phyloP scores from a whole-genome alignment of 2,797 vertebrate species.

The Onychomys arenicola region DNA sequence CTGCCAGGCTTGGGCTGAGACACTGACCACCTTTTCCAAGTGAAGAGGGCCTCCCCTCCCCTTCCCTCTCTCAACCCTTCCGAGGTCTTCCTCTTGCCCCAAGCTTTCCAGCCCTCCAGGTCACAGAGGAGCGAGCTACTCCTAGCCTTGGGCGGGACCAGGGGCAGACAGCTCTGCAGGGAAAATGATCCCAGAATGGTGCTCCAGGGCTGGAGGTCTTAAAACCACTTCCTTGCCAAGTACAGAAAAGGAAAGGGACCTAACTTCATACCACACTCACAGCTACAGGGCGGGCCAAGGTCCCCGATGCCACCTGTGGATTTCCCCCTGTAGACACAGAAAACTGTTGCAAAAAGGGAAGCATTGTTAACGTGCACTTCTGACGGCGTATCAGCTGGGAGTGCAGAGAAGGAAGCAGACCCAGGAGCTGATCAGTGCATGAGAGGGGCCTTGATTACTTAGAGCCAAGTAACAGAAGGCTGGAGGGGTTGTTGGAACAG shows the following conservation, averaged over 20 bases:
- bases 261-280: not conserved
- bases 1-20: not conserved
- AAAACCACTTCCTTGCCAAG: not conserved
- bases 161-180: not conserved
- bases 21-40: not conserved
- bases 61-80: not conserved
- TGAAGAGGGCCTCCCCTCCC: not conserved
- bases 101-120: not conserved
- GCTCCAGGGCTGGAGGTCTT: not conserved
- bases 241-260: not conserved
- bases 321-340: not conserved
- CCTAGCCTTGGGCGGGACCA: not conserved
- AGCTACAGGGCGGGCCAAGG: not conserved
- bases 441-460: conserved; percentile 54
- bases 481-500: not conserved
- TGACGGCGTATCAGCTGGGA: not conserved
- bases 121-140: not conserved
- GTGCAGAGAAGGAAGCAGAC: not conserved
- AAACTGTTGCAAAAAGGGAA: not conserved
- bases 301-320: too few species aligned
- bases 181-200: not conserved
- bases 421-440: not conserved
- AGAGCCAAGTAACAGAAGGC: conserved; percentile 68
- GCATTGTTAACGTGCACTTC: not conserved
- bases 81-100: not conserved